Evolutionary conservation across 2,888 invertebrate species (phyloP).

Genomic region (Sepioteuthis lessoniana): DNA sequence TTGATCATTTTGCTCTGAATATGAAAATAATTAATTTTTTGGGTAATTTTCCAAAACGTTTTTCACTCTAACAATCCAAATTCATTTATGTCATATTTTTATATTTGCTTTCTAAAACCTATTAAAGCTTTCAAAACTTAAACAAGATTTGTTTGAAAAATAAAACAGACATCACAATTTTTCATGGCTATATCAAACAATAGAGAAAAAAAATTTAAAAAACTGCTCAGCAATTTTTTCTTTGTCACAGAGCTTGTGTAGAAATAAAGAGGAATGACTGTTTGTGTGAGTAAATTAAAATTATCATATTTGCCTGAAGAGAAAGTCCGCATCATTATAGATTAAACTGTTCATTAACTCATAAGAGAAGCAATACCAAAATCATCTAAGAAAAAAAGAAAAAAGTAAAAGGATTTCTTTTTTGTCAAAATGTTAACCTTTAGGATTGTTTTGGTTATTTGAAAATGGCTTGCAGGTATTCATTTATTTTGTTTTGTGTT

Average conservation of each 20-base stretch:
- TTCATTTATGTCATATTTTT: too few species aligned
- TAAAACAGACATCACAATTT: neutral
- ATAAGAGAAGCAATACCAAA: neutral
- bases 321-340: neutral
- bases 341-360: constrained; percentile 33
- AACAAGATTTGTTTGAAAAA: neutral
- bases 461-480: neutral
- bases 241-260: neutral
- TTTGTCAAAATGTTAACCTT: neutral
- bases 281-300: neutral
- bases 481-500: neutral
- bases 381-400: neutral
- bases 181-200: neutral
- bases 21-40: too few species aligned
- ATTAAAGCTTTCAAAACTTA: neutral
- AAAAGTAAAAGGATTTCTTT: neutral
- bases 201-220: neutral
- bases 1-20: too few species aligned
- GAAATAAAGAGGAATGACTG: neutral
- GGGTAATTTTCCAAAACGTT: too few species aligned
- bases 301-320: neutral
- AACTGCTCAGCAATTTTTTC: neutral
- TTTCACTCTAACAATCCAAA: too few species aligned
- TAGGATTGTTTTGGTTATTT: neutral
- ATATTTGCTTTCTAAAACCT: neutral